These are phyloP conservation scores for Centropristis striata DNA, from an alignment of 2,113 vertebrate genomes.

Conservation along the genomic window DNA sequence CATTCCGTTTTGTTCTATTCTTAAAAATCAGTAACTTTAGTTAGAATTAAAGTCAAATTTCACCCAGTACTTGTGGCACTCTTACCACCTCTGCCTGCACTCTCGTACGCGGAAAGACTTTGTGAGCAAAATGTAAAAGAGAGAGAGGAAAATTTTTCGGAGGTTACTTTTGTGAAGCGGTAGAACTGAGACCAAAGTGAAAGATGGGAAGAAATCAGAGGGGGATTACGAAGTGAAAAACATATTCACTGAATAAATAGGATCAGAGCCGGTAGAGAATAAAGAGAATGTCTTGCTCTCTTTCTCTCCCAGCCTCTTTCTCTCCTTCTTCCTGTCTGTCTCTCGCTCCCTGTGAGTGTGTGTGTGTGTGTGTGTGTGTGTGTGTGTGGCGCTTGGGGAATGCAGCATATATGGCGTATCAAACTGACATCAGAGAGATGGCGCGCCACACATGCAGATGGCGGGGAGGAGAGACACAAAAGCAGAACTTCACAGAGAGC, in stretches of 20 bases:
- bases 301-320: conserved; percentile 19
- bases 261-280: conserved; percentile 73
- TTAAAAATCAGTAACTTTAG: background rate
- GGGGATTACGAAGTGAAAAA: conserved; percentile 67
- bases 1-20: background rate
- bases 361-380: conserved; percentile 9
- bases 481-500: conserved; percentile 38
- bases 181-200: conserved; percentile 68
- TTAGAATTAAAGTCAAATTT: background rate
- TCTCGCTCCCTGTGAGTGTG: background rate
- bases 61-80: background rate
- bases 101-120: background rate
- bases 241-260: conserved; percentile 73
- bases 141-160: conserved; percentile 22
- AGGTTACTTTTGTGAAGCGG: conserved; percentile 55
- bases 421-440: conserved; percentile 65
- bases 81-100: background rate
- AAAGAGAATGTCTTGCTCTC: conserved; percentile 49
- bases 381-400: conserved; percentile 35
- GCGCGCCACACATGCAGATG: conserved; percentile 56
- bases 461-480: conserved; percentile 50
- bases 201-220: conserved; percentile 65
- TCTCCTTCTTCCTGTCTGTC: conserved; percentile 17
- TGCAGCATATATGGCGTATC: conserved; percentile 51
- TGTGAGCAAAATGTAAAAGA: conserved; percentile 35